These are phyloP conservation scores for Gymnosoma rotundatum DNA, from an alignment of 2,888 invertebrate species.

Conservation along the genomic window DNA sequence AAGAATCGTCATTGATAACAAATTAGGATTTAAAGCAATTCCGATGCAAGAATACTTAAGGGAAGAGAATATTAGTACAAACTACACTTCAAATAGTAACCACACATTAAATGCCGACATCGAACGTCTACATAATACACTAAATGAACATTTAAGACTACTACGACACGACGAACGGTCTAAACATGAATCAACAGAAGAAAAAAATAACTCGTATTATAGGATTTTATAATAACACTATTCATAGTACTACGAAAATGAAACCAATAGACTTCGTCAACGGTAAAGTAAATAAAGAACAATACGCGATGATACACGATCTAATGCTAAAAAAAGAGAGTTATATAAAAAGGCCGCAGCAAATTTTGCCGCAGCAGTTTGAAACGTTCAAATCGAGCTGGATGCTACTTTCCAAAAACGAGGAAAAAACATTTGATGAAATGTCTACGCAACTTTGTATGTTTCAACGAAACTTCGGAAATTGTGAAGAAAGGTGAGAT, in stretches of 20 bases:
- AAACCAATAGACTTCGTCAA: constrained; percentile 69
- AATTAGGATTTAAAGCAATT: constrained; percentile 67
- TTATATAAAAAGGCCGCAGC: constrained; percentile 52
- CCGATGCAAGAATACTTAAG: constrained; percentile 65
- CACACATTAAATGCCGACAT: constrained; percentile 67
- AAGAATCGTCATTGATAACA: constrained; percentile 53
- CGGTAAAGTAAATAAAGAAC: constrained; percentile 56
- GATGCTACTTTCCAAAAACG: too few relatives aligned
- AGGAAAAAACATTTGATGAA: too few relatives aligned
- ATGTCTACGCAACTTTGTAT: too few relatives aligned
- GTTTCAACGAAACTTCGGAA: too few relatives aligned
- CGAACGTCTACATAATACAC: constrained; percentile 69
- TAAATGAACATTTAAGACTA: constrained; percentile 71
- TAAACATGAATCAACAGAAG: constrained; percentile 63
- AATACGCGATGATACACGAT: constrained; percentile 49
- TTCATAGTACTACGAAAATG: constrained; percentile 56
- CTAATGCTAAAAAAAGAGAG: constrained; percentile 63
- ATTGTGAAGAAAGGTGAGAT: too few relatives aligned
- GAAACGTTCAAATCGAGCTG: too few relatives aligned
- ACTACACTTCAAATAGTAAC: constrained; percentile 66
- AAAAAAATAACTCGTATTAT: constrained; percentile 49
- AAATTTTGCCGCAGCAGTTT: too few relatives aligned
- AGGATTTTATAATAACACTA: constrained; percentile 66
- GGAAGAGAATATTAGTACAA: constrained; percentile 57
- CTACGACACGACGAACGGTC: constrained; percentile 66